phyloP scores from a whole-genome alignment of 2,113 vertebrate genomes.

The Leptobrachium ailaonicum region DNA sequence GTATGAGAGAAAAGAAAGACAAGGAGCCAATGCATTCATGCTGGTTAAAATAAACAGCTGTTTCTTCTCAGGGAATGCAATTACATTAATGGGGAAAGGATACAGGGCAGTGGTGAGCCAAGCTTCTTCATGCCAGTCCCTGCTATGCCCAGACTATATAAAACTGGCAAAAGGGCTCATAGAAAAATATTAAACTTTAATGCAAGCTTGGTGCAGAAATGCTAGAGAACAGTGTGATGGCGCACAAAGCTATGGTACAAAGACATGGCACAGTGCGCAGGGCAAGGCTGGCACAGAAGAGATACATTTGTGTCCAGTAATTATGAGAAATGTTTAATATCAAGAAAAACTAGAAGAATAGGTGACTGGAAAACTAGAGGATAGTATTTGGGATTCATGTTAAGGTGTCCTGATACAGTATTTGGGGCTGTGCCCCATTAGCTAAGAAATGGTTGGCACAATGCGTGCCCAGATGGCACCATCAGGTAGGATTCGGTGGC shows the following conservation, averaged over 20 bases:
- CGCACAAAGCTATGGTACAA: background rate
- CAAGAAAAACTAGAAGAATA: too few species aligned
- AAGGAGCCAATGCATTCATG: background rate
- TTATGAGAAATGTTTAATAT: background rate
- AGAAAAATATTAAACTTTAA: background rate
- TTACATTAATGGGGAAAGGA: background rate
- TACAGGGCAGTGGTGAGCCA: background rate
- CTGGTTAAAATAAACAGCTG: slow-evolving; percentile 29
- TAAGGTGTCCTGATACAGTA: background rate
- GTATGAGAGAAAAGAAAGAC: slow-evolving; percentile 16
- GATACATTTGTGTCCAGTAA: background rate
- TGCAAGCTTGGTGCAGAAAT: background rate
- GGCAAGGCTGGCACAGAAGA: background rate
- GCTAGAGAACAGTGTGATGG: background rate
- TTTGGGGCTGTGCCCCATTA: background rate
- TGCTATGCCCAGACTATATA: background rate
- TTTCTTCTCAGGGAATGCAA: slow-evolving; percentile 15
- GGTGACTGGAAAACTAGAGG: background rate
- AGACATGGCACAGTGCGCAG: background rate
- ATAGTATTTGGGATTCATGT: background rate
- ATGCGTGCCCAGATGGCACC: background rate
- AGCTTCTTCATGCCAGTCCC: background rate
- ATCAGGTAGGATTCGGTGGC: too few species aligned
- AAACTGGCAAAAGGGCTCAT: background rate
- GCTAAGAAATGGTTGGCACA: background rate